A percentile compares a stretch with the other conserved stretches of the same genome.
These are phyloP conservation scores for Eriosoma lanigerum DNA, from an alignment of 1,140 invertebrate genomes.

Conservation along the genomic window DNA sequence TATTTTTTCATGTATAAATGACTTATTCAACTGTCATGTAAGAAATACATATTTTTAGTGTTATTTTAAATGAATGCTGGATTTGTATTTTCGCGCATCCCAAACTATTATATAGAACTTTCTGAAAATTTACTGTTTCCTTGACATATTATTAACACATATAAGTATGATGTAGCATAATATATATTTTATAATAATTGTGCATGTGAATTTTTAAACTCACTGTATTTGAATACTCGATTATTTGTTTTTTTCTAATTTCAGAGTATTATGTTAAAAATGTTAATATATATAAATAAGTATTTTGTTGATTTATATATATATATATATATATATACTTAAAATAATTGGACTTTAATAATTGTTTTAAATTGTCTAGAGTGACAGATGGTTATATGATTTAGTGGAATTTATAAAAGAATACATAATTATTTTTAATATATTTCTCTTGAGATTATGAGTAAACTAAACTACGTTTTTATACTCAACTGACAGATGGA, in stretches of 20 bases:
- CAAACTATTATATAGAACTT: not conserved
- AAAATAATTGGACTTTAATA: not conserved
- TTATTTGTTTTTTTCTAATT: not conserved
- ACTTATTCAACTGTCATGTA: not conserved
- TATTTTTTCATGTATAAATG: not conserved
- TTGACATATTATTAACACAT: not conserved
- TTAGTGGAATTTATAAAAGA: not conserved
- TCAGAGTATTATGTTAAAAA: not conserved
- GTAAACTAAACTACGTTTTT: not conserved
- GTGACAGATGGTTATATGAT: slow-evolving; percentile 10
- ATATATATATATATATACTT: not conserved
- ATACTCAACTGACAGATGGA: slow-evolving; percentile 17
- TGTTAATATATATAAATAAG: not conserved
- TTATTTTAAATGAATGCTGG: not conserved
- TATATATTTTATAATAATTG: not conserved
- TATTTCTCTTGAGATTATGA: not conserved
- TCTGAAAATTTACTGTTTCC: not conserved
- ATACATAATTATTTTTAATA: slow-evolving; percentile 14
- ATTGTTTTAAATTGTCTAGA: not conserved
- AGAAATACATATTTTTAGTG: not conserved
- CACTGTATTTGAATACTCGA: not conserved
- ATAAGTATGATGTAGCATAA: not conserved
- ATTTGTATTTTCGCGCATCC: not conserved
- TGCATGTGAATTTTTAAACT: not conserved
- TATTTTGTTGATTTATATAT: not conserved